Base-by-base conservation (phyloP, 2,113 vertebrate genomes). In the Melanerpes formicivorus region DNA sequence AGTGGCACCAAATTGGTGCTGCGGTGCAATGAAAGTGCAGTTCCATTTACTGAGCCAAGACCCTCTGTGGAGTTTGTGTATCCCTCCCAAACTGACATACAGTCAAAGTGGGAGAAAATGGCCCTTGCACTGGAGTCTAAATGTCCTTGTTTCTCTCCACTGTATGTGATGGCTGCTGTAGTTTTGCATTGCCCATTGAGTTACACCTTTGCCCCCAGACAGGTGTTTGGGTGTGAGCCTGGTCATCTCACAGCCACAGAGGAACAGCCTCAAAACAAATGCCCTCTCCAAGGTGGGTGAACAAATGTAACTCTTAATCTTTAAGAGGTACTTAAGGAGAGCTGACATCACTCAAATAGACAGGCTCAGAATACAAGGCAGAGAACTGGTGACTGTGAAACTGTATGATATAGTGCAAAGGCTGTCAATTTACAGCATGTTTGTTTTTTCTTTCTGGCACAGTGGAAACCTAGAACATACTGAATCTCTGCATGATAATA, bases 381-480 rank as follows among this genome's bases (percentile, higher is more conserved):
- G 32, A 67, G 52, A 70, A 63, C 11, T 48, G 18, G 46, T 63
- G 54, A 7, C 55, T 78, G 27, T 81, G 72, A 59, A 86, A 63
- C 32, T 56, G 62, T 64, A 60, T 90, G 66, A 79, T 84, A 14
- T 32, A 75, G 74, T 83, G 59, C 50, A 83, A 85, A 80, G 37
- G 22, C 40, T 88, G 78, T 59, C 0, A 0, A 64, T 95, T 82
- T 88, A 54, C 37, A 81, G 63, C 50, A 22, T 25, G 10, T 62
- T 81, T 75, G 2, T 86, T 91, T 87, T 89, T 95, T 22, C 62
- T 97, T 91, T 91, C 79, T 92, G 70, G 5, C 46, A 16, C 74
- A 98, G 99, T 48, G 99, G 98, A 86, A 99, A 99, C 84, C 88
- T 98, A 34, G 99, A 99, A 79, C 97, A 96, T 16, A 17, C 96